These are phyloP conservation scores for Cephus pulcher DNA, from an alignment of 2,888 invertebrate species.

Conservation along the genomic window DNA sequence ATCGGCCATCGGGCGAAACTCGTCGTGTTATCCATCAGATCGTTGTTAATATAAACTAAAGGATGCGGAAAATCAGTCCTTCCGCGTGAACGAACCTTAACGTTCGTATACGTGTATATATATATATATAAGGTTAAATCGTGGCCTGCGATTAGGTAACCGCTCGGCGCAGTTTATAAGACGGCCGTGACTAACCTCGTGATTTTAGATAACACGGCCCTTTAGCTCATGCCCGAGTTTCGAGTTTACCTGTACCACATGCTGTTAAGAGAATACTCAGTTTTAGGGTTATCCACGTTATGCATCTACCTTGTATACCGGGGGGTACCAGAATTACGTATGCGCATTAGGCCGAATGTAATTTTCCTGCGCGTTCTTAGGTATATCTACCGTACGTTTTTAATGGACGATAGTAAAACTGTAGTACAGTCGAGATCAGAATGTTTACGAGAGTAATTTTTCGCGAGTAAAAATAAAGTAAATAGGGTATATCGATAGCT, in stretches of 20 bases:
- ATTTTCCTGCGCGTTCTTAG: background rate
- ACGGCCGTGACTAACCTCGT: conserved; percentile 37
- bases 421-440: background rate
- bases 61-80: background rate
- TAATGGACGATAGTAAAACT: background rate
- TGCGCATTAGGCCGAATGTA: background rate
- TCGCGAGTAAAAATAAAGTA: background rate
- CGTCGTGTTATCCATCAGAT: background rate
- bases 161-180: background rate
- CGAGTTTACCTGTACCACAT: conserved; percentile 10
- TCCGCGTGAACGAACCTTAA: background rate
- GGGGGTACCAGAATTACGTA: background rate
- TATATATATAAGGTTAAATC: background rate
- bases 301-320: background rate
- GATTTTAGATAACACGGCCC: conserved; percentile 37
- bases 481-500: background rate
- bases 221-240: conserved; percentile 24
- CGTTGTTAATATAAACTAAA: background rate
- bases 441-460: background rate
- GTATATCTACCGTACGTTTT: background rate
- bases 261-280: background rate
- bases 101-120: background rate
- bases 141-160: background rate
- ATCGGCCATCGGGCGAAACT: background rate
- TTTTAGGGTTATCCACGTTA: background rate